Evolutionary conservation across 1,140 invertebrate species (phyloP).

Genomic region (Glossosoma conforme): DNA sequence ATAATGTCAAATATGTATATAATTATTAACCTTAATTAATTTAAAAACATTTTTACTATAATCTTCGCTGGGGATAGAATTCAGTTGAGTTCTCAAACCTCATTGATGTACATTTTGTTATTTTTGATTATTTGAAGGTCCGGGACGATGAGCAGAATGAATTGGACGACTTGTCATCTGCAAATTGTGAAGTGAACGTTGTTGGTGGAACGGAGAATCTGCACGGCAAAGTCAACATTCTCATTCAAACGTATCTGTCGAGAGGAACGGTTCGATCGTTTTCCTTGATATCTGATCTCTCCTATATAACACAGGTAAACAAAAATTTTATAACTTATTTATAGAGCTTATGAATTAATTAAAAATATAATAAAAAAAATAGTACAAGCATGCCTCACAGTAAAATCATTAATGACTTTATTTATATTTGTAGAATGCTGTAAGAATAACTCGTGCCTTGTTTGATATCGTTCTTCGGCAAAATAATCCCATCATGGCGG

Average conservation of each 20-base stretch:
- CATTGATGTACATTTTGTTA: too few species aligned
- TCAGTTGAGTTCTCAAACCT: slow-evolving; percentile 4
- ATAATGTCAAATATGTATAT: too few species aligned
- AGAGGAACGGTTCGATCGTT: slow-evolving; percentile 75
- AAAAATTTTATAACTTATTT: slow-evolving; percentile 8
- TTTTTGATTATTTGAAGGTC: slow-evolving; percentile 54
- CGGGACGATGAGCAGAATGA: slow-evolving; percentile 93
- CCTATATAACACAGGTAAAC: slow-evolving; percentile 84
- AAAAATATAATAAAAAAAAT: not conserved
- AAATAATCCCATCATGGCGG: slow-evolving; percentile 86
- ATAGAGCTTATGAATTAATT: not conserved
- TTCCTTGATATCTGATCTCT: slow-evolving; percentile 88
- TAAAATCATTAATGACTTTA: not conserved
- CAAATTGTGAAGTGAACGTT: slow-evolving; percentile 71
- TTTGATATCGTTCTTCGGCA: slow-evolving; percentile 91
- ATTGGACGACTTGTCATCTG: slow-evolving; percentile 66
- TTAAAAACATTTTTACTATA: too few species aligned
- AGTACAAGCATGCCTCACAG: too few species aligned
- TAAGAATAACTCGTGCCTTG: slow-evolving; percentile 82
- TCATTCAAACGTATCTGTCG: slow-evolving; percentile 90
- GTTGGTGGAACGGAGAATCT: slow-evolving; percentile 82
- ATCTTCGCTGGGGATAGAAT: slow-evolving; percentile 12
- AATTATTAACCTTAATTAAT: too few species aligned
- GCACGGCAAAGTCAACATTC: slow-evolving; percentile 95
- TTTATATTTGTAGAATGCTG: slow-evolving; percentile 67